A percentile compares a stretch with the other conserved stretches of the same genome.
These are phyloP conservation scores for Grapholita molesta DNA, from an alignment of 1,140 invertebrate species.

Conservation along the genomic window DNA sequence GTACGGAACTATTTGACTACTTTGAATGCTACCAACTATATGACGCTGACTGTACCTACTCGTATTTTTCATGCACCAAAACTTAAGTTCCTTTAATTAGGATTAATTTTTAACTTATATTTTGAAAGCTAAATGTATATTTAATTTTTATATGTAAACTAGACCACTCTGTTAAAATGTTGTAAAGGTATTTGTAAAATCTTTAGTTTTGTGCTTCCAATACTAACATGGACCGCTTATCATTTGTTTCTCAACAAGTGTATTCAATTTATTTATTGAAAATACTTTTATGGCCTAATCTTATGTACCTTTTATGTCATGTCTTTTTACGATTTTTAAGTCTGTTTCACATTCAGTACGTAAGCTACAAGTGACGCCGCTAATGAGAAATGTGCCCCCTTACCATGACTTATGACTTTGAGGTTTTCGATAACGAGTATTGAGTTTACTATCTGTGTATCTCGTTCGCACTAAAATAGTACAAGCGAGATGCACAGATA, in stretches of 20 bases:
- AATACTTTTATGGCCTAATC: background rate
- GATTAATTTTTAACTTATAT: background rate
- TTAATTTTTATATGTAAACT: background rate
- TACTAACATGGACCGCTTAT: slow-evolving; percentile 39
- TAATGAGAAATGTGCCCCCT: no score
- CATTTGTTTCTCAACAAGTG: slow-evolving; percentile 37
- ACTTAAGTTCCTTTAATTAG: background rate
- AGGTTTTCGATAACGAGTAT: no score
- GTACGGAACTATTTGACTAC: no score
- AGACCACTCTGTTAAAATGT: background rate
- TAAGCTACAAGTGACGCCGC: no score
- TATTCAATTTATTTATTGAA: slow-evolving; percentile 29
- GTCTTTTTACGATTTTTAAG: background rate
- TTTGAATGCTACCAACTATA: no score
- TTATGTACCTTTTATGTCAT: background rate
- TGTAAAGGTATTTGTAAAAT: background rate
- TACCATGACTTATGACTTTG: no score
- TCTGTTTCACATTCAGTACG: no score
- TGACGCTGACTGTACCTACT: no score
- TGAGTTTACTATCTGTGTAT: no score
- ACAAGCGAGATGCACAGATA: no score
- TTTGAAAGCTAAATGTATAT: background rate
- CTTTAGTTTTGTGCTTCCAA: slow-evolving; percentile 40
- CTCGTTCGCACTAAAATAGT: no score
- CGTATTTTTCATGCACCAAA: background rate